Percentiles rank a stretch among this genome's conserved stretches.
phyloP scores from a whole-genome alignment of 1,140 invertebrate genomes.

The Bathynomus jamesi region DNA sequence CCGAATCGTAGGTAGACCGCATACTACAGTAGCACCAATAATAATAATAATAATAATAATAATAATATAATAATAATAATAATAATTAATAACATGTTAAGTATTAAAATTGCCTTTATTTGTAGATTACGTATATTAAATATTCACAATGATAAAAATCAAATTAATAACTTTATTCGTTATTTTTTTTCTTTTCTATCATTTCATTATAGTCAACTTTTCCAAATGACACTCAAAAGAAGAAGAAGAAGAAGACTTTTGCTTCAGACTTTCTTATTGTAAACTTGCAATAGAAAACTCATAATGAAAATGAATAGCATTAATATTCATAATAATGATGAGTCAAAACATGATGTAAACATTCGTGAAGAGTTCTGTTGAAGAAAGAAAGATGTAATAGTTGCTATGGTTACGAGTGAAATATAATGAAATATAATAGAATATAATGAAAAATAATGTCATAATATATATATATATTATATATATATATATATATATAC shows the following conservation, averaged over 20 bases:
- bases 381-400: background rate
- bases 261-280: background rate
- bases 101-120: background rate
- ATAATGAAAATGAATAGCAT: background rate
- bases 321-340: slow-evolving; percentile 5
- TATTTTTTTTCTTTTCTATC: no score
- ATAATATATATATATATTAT: slow-evolving; percentile 8
- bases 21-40: no score
- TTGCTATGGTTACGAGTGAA: background rate
- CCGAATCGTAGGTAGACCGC: no score
- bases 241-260: background rate
- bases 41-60: no score
- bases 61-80: no score
- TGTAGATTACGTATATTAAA: background rate
- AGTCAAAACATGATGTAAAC: background rate
- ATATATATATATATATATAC: slow-evolving; percentile 7
- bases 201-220: no score
- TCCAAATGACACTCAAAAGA: background rate
- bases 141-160: background rate
- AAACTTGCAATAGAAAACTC: background rate
- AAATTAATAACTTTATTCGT: background rate
- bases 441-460: background rate
- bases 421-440: background rate
- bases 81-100: no score
- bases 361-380: no score